Evolutionary conservation across 2,888 invertebrate species (phyloP).

Genomic region (Taphrorychus bicolor): DNA sequence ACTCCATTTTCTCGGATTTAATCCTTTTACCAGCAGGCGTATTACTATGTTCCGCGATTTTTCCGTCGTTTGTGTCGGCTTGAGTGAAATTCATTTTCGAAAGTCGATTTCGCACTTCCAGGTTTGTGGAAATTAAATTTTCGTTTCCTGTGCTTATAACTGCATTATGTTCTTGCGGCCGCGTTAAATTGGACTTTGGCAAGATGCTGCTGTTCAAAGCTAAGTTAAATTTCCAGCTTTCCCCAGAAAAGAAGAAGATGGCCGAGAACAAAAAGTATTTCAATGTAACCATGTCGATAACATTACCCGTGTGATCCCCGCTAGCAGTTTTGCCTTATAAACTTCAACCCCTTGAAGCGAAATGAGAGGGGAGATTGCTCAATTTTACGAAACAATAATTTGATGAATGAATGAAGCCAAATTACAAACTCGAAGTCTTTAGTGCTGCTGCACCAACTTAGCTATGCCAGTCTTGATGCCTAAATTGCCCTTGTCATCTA

Average conservation of each 20-base stretch:
- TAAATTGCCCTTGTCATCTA: no score
- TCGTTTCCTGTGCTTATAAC: slow-evolving; percentile 8
- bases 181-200: slow-evolving; percentile 11
- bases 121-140: slow-evolving; percentile 12
- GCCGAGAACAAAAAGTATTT: background rate
- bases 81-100: slow-evolving; percentile 8
- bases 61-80: slow-evolving; percentile 7
- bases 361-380: no score
- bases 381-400: no score
- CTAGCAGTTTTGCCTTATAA: no score
- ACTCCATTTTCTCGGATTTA: slow-evolving; percentile 15
- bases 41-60: slow-evolving; percentile 5
- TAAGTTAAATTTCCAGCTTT: slow-evolving; percentile 2
- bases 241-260: background rate
- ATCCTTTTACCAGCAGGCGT: background rate
- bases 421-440: no score
- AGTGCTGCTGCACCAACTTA: no score
- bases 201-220: background rate
- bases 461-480: no score
- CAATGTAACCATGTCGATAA: background rate
- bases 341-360: no score
- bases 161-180: slow-evolving; percentile 1
- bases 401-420: no score
- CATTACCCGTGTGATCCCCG: no score
- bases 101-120: slow-evolving; percentile 10